A percentile compares a stretch with the other conserved stretches of the same genome.
phyloP scores from a whole-genome alignment of 1,140 invertebrate genomes.

The Nephotettix cincticeps region DNA sequence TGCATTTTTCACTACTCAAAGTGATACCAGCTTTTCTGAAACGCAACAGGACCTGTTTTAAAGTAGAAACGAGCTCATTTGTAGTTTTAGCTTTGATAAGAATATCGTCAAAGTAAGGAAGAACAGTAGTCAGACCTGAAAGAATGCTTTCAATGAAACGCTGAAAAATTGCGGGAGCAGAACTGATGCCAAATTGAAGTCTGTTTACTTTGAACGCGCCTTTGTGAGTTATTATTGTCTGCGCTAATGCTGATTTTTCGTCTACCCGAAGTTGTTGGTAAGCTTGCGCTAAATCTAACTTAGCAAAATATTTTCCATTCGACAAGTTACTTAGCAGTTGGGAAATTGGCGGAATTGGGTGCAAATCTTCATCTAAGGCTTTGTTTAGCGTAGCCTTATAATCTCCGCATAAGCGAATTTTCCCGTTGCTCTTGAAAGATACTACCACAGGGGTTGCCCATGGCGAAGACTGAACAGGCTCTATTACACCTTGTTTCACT shows the following conservation, averaged over 20 bases:
- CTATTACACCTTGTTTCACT: neutral
- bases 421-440: neutral
- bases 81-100: slow-evolving; percentile 20
- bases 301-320: neutral
- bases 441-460: neutral
- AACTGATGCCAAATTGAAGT: slow-evolving; percentile 16
- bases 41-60: neutral
- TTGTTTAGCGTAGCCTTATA: neutral
- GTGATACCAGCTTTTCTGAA: neutral
- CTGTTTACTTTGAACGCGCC: slow-evolving; percentile 17
- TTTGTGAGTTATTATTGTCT: slow-evolving; percentile 25
- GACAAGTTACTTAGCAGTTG: neutral
- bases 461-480: neutral
- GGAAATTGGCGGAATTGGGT: neutral
- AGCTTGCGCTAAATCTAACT: neutral
- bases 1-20: slow-evolving; percentile 23
- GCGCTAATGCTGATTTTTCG: neutral
- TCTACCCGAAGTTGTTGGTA: neutral
- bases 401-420: neutral
- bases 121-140: slow-evolving; percentile 5
- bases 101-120: slow-evolving; percentile 31
- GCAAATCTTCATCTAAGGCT: neutral
- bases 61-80: neutral
- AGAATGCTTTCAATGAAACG: slow-evolving; percentile 23
- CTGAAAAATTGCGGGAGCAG: slow-evolving; percentile 28